These are phyloP conservation scores for Centroberyx gerrardi DNA, from an alignment of 2,797 vertebrate genomes.

Conservation along the genomic window DNA sequence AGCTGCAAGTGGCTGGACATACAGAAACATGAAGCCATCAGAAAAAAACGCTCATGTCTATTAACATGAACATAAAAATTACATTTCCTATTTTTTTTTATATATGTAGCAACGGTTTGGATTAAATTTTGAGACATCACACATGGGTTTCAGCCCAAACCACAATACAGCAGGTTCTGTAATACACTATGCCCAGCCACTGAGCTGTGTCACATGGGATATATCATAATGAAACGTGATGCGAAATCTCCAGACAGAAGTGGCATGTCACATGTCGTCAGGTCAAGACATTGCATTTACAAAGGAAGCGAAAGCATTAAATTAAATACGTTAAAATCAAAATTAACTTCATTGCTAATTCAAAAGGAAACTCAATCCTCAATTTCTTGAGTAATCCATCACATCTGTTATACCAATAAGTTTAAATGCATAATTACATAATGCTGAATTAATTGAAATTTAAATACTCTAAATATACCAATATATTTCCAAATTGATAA, in stretches of 20 bases:
- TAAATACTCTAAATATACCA: slow-evolving; percentile 60
- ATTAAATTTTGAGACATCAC: background rate
- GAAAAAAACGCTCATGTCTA: background rate
- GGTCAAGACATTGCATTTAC: slow-evolving; percentile 56
- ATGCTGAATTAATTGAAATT: slow-evolving; percentile 57
- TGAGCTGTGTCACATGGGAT: slow-evolving; percentile 42
- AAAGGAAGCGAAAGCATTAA: slow-evolving; percentile 66
- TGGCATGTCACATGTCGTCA: slow-evolving; percentile 38
- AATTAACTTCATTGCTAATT: slow-evolving; percentile 56
- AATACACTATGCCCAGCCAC: slow-evolving; percentile 52
- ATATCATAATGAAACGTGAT: slow-evolving; percentile 39
- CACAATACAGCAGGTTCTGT: slow-evolving; percentile 11
- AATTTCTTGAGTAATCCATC: slow-evolving; percentile 56
- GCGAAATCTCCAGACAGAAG: slow-evolving; percentile 23
- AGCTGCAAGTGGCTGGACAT: slow-evolving; percentile 57
- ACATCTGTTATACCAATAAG: slow-evolving; percentile 58
- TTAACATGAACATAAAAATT: background rate
- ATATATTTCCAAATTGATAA: slow-evolving; percentile 55
- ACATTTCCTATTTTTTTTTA: background rate
- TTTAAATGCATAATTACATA: slow-evolving; percentile 67
- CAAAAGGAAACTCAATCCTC: slow-evolving; percentile 64
- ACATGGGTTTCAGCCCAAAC: slow-evolving; percentile 14
- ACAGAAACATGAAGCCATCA: background rate
- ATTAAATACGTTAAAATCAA: slow-evolving; percentile 73
- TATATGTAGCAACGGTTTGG: slow-evolving; percentile 3